Percentiles rank a stretch among this genome's conserved stretches.
Evolutionary conservation across 2,888 invertebrate genomes (phyloP).

Genomic region (Cynaeus angustus): DNA sequence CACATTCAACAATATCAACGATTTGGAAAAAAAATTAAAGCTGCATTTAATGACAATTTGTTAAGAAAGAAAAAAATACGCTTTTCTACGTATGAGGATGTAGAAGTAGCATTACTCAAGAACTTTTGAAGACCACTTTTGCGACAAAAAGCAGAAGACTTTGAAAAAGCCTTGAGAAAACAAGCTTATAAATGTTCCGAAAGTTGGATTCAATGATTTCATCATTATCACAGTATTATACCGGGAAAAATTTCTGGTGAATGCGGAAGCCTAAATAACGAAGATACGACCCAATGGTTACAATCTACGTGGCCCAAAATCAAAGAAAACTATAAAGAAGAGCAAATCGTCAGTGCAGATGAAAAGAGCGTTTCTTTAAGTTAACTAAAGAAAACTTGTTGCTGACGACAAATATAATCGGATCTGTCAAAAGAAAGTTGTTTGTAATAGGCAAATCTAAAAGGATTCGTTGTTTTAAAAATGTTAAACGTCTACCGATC

Average conservation of each 20-base stretch:
- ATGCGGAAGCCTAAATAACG: constrained; percentile 47
- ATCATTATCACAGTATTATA: constrained; percentile 53
- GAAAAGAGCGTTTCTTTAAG: constrained; percentile 45
- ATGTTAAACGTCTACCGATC: too few species aligned
- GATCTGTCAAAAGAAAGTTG: constrained; percentile 59
- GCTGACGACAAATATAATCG: constrained; percentile 57
- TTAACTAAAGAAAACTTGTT: too few species aligned
- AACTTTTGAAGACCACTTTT: too few species aligned
- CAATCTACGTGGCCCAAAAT: constrained; percentile 50
- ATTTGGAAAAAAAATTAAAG: constrained; percentile 16
- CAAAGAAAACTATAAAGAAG: constrained; percentile 43
- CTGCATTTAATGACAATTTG: too few species aligned
- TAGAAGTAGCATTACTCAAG: constrained; percentile 32
- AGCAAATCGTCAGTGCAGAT: constrained; percentile 58
- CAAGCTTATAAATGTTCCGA: constrained; percentile 51
- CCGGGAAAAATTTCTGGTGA: constrained; percentile 52
- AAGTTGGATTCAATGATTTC: constrained; percentile 54
- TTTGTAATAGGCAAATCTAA: constrained; percentile 62
- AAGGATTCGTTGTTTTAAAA: constrained; percentile 42
- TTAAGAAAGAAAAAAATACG: too few species aligned
- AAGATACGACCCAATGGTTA: constrained; percentile 45
- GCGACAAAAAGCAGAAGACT: constrained; percentile 27
- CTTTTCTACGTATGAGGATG: not conserved
- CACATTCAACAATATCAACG: constrained; percentile 11
- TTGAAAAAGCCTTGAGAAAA: constrained; percentile 38